Conservation (phyloP, 1,140 invertebrate genomes). For the Pachypeltis micranthus region DNA sequence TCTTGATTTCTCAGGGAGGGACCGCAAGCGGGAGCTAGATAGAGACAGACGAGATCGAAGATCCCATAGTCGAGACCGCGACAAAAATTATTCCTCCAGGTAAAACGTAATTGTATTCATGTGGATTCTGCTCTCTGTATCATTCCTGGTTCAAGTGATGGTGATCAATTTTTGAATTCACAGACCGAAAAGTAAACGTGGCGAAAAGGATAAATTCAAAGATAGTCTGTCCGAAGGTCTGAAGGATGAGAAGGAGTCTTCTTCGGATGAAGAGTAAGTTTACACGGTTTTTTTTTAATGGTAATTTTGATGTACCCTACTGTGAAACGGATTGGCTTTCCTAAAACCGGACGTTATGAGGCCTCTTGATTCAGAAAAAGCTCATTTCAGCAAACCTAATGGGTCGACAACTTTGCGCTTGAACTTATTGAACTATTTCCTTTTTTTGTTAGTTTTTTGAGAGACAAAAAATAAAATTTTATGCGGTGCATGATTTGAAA, state of each 20-base stretch:
- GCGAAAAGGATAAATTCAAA: constrained; percentile 53
- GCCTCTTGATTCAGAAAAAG: too few species aligned
- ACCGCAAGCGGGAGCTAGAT: constrained; percentile 26
- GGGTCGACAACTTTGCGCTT: too few species aligned
- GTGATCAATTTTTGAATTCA: constrained; percentile 23
- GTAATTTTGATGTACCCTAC: too few species aligned
- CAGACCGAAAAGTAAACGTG: constrained; percentile 30
- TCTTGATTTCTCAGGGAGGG: constrained; percentile 27
- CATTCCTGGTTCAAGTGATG: not conserved
- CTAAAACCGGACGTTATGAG: too few species aligned
- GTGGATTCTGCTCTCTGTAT: too few species aligned
- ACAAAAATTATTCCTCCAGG: constrained; percentile 24
- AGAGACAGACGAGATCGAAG: constrained; percentile 31
- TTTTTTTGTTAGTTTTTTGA: too few species aligned
- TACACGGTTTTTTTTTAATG: constrained; percentile 13
- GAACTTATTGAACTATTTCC: too few species aligned
- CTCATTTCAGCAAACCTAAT: too few species aligned
- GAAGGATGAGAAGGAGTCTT: constrained; percentile 46
- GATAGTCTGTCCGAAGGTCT: constrained; percentile 76
- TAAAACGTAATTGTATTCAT: constrained; percentile 11
- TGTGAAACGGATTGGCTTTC: too few species aligned
- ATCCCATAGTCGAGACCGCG: constrained; percentile 24
- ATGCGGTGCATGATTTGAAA: too few species aligned
- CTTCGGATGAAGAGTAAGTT: constrained; percentile 45
- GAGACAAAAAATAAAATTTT: too few species aligned